A percentile compares a stretch with the other conserved stretches of the same genome.
phyloP scores from a whole-genome alignment of 2,797 vertebrate genomes.

The Diplodus sargus region DNA sequence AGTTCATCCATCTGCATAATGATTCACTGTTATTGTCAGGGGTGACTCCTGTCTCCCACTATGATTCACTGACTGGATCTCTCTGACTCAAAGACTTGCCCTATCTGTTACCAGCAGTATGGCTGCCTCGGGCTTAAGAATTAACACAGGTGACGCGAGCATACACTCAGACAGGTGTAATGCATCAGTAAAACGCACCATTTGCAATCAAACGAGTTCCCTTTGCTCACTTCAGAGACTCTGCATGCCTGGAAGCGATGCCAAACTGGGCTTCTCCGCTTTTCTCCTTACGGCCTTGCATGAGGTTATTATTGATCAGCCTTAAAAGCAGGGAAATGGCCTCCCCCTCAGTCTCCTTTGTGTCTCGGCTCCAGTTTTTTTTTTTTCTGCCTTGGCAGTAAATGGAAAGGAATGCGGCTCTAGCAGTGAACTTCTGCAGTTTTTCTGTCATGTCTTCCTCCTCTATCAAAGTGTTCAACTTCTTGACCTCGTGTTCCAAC shows the following conservation, averaged over 20 bases:
- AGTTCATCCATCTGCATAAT: constrained; percentile 61
- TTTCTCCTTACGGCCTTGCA: constrained; percentile 26
- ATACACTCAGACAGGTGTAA: constrained; percentile 56
- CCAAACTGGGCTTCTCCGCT: constrained; percentile 19
- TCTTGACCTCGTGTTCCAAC: constrained; percentile 44
- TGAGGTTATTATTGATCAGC: constrained; percentile 73
- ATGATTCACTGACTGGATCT: constrained; percentile 60
- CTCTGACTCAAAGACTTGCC: constrained; percentile 57
- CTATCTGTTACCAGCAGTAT: constrained; percentile 35
- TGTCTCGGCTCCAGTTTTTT: constrained; percentile 45
- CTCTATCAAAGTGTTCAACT: constrained; percentile 14
- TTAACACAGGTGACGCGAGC: constrained; percentile 6
- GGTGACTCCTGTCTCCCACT: constrained; percentile 53
- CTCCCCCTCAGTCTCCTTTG: constrained; percentile 53
- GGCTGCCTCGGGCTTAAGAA: constrained; percentile 32
- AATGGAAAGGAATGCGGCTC: constrained; percentile 56
- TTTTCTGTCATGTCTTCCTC: constrained; percentile 38
- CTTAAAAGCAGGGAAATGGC: constrained; percentile 69
- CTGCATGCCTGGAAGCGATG: constrained; percentile 46
- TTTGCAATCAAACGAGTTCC: constrained; percentile 47
- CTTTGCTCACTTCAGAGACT: constrained; percentile 32
- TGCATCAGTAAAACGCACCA: constrained; percentile 41
- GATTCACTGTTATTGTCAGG: constrained; percentile 71
- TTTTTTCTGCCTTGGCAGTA: constrained; percentile 25
- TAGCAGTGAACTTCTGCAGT: constrained; percentile 36